A percentile compares a stretch with the other conserved stretches of the same genome.
Evolutionary conservation across 2,113 vertebrate genomes (phyloP).

Genomic region (Malurus elegans): DNA sequence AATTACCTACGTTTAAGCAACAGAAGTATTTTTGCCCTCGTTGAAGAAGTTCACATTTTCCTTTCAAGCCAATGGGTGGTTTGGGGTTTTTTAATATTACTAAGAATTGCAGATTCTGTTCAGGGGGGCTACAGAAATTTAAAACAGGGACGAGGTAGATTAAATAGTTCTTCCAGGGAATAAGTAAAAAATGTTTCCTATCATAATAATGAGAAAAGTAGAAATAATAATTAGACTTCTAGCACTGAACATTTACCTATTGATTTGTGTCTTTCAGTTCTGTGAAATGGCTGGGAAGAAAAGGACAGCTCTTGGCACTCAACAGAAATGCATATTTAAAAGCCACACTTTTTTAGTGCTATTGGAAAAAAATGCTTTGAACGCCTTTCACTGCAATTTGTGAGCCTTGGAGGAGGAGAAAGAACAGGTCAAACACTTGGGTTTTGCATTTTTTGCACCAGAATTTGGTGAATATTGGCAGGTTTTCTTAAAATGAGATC

Average conservation of each 20-base stretch:
- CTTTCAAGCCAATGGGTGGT: not conserved
- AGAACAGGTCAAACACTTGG: not conserved
- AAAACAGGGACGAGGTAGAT: not conserved
- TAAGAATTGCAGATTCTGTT: not conserved
- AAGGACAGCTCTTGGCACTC: not conserved
- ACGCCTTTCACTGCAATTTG: not conserved
- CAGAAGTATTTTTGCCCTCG: slow-evolving; percentile 50
- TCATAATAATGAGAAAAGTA: not conserved
- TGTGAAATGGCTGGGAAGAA: not conserved
- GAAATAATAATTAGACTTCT: not conserved
- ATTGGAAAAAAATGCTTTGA: not conserved
- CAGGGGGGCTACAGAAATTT: not conserved
- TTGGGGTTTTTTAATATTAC: not conserved
- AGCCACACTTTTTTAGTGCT: not conserved
- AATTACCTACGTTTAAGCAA: slow-evolving; percentile 58
- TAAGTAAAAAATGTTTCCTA: not conserved
- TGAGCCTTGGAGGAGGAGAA: not conserved
- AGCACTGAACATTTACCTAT: not conserved
- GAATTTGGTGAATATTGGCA: not conserved
- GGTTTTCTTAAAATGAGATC: not conserved
- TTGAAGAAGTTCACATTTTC: slow-evolving; percentile 57
- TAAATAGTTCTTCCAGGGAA: not conserved
- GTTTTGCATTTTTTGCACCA: not conserved
- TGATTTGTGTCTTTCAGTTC: not conserved
- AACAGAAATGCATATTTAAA: not conserved